Evolutionary conservation across 2,113 vertebrate genomes (phyloP), one percentile per base, ranked within the genome.

Genomic region (Epinephelus fuscoguttatus): DNA sequence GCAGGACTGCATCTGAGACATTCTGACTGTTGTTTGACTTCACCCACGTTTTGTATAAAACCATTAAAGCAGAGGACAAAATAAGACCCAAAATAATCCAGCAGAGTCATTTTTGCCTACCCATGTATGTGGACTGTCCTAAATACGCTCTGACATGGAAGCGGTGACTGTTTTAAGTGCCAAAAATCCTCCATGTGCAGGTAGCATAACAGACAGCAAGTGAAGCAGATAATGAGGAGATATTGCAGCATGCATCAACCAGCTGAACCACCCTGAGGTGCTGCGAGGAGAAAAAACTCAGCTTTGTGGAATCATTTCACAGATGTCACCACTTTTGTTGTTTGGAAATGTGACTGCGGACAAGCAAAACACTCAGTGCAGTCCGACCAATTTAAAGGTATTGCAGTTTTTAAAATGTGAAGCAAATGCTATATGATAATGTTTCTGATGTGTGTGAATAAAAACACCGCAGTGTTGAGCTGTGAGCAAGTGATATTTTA

Each of bases 221-320:
- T 52, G 42, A 42, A 73, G 52, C 42, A 67, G 55, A 60, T 40
- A 67, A 81, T 67, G 55, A 55, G 47, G 30, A 30, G 8, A 62
- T 75, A n/a, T 9, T 17, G 42, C 42, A 57, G 25, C 14, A 18
- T 50, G 15, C 25, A 25, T 23, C 19, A 10, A 37, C 1, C 13
- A 30, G 33, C 33, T 78, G 37, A 57, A 57, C 5, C 40, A 37
- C 25, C 2, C n/a, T n/a, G 45, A 68, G 55, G 23, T 30, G 17
- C 23, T n/a, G 56, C 33, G 53, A 33, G 18, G 56, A 67, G 21
- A 23, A 60, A 37, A 7, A 40, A 42, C 14, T 47, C 12, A 21
- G 27, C 23, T 4, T 11, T 42, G n/a, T 27, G 55, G 21, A 14
- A 17, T 25, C 2, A 27, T 52, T 42, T 62, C 30, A 62, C 47